Evolutionary conservation across 2,113 vertebrate species (phyloP), one percentile per base, ranked within the genome.

Genomic region (Cavia aperea): DNA sequence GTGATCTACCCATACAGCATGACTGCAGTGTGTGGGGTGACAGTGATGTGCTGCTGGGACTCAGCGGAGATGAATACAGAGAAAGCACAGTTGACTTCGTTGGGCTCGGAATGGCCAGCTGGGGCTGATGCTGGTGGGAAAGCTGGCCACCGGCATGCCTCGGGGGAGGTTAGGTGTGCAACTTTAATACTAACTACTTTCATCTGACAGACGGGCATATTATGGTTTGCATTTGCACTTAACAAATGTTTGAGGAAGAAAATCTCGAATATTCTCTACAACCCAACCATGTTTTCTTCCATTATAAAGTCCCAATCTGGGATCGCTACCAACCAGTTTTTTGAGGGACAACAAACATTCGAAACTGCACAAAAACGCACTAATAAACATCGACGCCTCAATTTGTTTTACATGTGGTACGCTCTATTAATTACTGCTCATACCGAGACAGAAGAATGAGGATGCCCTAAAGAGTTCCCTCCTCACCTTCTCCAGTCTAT

Each of bases 211-310:
- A 75, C 46, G 13, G 18, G 36, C 26, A 72, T 49, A 54, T 78
- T 92, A 86, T 95, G 75, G 81, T 11, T 73, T 85, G 75, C 13
- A 88, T 49, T 92, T 88, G 39, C 62, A 81, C 66, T 90, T 78
- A 92, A 2, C 21, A 68, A 86, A 62, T 18, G 33, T n/a, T 78
- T 82, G 49, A 65, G 33, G 63, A 43, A 81, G 46, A 89, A 90
- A 82, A 54, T 7, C 31, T 65, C 56, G 54, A 79, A 19, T 70
- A 36, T 70, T 49, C 63, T 11, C 58, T 58, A 89, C 15, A 88
- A 66, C 19, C 39, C 49, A 81, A 18, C 58, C 56, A 14, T 83
- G 24, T 62, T 36, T 75, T 49, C 43, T 82, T 81, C 16, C 24
- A 18, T 60, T 26, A 65, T 70, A 46, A 93, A 70, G 68, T 88